phyloP scores from a whole-genome alignment of 2,113 vertebrate species.

The Marcusenius ussheri region DNA sequence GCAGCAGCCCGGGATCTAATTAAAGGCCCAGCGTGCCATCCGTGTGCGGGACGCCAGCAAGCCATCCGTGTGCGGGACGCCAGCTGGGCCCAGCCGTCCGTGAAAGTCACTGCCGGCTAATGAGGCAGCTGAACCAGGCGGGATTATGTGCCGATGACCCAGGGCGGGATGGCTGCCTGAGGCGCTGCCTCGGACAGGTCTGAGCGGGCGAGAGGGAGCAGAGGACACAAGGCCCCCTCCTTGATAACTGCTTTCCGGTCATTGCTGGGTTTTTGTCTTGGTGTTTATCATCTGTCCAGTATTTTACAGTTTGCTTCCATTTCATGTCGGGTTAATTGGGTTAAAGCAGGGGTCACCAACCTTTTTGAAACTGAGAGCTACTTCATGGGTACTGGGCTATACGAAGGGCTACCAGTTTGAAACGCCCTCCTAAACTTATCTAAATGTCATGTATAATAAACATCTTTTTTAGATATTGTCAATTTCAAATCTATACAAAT shows the following conservation, averaged over 20 bases:
- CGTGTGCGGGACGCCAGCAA: conserved; percentile 31
- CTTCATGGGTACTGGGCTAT: no score
- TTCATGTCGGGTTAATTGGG: no score
- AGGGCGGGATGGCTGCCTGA: not conserved
- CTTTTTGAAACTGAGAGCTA: no score
- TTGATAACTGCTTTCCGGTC: not conserved
- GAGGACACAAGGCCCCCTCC: not conserved
- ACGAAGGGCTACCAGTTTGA: no score
- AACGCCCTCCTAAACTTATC: no score
- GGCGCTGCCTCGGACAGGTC: not conserved
- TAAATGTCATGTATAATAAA: no score
- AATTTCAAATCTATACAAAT: no score
- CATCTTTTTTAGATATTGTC: no score
- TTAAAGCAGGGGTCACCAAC: not conserved
- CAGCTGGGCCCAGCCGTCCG: conserved; percentile 30
- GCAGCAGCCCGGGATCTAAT: conserved; percentile 37
- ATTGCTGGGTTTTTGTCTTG: not conserved
- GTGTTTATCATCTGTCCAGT: not conserved
- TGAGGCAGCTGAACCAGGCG: conserved; percentile 30
- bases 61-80: not conserved
- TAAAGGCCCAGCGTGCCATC: conserved; percentile 49
- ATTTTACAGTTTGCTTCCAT: not conserved
- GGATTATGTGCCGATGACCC: not conserved
- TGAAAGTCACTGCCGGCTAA: conserved; percentile 24
- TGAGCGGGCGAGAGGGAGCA: not conserved